These are phyloP conservation scores for Balearica regulorum DNA, from an alignment of 2,797 vertebrate genomes.

Conservation along the genomic window DNA sequence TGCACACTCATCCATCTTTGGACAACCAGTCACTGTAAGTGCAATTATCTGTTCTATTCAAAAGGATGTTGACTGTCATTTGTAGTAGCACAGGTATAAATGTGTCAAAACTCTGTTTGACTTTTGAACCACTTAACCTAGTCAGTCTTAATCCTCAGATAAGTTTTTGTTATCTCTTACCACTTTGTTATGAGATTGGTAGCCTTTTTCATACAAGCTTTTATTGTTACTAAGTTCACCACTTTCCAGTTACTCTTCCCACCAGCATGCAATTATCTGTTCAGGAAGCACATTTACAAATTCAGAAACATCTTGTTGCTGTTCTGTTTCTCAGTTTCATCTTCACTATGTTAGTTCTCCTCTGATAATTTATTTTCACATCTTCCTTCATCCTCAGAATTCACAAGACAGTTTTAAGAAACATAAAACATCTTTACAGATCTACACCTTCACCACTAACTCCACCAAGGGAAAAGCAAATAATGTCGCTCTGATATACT, in stretches of 20 bases:
- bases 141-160: not conserved
- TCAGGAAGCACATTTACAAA: not conserved
- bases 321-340: not conserved
- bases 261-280: not conserved
- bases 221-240: not conserved
- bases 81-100: not conserved
- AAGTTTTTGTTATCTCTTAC: not conserved
- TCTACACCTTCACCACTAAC: not conserved
- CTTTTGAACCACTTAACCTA: not conserved
- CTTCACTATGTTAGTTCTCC: not conserved
- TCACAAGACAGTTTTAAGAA: not conserved
- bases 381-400: not conserved
- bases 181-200: not conserved
- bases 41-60: not conserved
- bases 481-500: rapidly evolving
- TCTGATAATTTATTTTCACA: not conserved
- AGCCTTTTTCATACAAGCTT: not conserved
- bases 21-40: rapidly evolving
- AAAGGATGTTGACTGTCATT: not conserved
- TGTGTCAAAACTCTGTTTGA: not conserved
- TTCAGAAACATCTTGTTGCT: not conserved
- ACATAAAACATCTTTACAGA: not conserved
- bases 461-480: not conserved
- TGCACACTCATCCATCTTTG: not conserved
- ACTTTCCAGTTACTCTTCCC: not conserved